Percentiles rank a stretch among this genome's conserved stretches.
Evolutionary conservation across 2,888 invertebrate genomes (phyloP).

Genomic region (Meloe dianella): DNA sequence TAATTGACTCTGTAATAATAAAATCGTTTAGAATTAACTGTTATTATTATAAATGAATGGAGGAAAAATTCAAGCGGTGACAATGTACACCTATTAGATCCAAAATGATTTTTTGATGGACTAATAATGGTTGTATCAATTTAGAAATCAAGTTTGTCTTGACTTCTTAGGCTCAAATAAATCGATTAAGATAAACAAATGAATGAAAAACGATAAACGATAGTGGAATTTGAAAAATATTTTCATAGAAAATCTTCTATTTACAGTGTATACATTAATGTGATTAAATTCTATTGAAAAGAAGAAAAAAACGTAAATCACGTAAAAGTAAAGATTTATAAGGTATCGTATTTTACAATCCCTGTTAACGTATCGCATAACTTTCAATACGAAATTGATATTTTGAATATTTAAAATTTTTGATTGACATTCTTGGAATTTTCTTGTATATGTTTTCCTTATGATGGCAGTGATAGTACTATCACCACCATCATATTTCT

Average conservation of each 20-base stretch:
- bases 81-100: too few relatives aligned
- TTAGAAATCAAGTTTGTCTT: background rate
- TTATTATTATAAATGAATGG: background rate
- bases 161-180: background rate
- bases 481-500: background rate
- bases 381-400: background rate
- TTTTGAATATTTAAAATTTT: background rate
- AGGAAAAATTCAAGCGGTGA: conserved; percentile 16
- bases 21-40: background rate
- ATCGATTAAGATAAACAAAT: background rate
- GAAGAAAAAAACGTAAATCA: too few relatives aligned
- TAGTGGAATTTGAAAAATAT: background rate
- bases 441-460: background rate
- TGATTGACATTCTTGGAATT: conserved; percentile 2
- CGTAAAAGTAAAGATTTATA: too few relatives aligned
- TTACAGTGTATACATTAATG: too few relatives aligned
- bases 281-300: too few relatives aligned
- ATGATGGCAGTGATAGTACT: background rate
- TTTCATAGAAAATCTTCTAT: background rate
- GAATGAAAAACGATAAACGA: background rate
- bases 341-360: background rate
- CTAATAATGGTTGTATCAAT: conserved; percentile 11
- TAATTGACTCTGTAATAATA: conserved; percentile 53
- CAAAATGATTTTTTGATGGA: conserved; percentile 26
- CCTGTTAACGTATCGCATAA: background rate